Conservation (phyloP, 1,140 invertebrate genomes). For the Maniola jurtina region DNA sequence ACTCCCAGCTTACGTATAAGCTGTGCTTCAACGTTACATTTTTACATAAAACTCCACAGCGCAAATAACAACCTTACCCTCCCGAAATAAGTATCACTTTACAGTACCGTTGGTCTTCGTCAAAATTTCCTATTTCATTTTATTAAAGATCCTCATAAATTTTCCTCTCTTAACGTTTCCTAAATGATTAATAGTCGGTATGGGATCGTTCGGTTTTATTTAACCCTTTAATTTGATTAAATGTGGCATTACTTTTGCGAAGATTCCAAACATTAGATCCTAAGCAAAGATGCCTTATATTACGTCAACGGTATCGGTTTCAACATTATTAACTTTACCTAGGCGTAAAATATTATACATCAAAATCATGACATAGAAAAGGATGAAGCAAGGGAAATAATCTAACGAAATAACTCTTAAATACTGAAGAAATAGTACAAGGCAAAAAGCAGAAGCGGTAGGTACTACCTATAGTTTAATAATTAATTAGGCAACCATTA, state of each 20-base stretch:
- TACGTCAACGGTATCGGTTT: no score
- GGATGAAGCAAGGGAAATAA: neutral
- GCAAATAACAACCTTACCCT: neutral
- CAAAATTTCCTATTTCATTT: slow-evolving; percentile 14
- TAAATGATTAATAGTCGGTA: slow-evolving; percentile 41
- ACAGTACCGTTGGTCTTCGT: neutral
- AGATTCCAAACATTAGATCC: slow-evolving; percentile 24
- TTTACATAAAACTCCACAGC: neutral
- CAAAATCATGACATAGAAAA: no score
- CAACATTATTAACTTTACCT: no score
- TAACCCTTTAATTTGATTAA: slow-evolving; percentile 44
- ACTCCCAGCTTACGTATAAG: slow-evolving; percentile 9
- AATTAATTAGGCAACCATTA: slow-evolving; percentile 63
- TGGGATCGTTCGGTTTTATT: slow-evolving; percentile 40
- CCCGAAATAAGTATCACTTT: neutral
- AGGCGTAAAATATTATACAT: no score
- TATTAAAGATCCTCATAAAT: slow-evolving; percentile 13
- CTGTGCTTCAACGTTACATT: slow-evolving; percentile 8
- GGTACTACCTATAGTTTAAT: slow-evolving; percentile 46
- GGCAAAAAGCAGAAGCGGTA: slow-evolving; percentile 23
- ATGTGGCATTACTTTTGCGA: slow-evolving; percentile 33
- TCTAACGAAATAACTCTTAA: neutral
- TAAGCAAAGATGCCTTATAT: no score
- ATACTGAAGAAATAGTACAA: neutral
- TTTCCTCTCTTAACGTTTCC: slow-evolving; percentile 16